A percentile compares a stretch with the other conserved stretches of the same genome.
phyloP scores from a whole-genome alignment of 2,888 invertebrate species.

The Phorcus lineatus region DNA sequence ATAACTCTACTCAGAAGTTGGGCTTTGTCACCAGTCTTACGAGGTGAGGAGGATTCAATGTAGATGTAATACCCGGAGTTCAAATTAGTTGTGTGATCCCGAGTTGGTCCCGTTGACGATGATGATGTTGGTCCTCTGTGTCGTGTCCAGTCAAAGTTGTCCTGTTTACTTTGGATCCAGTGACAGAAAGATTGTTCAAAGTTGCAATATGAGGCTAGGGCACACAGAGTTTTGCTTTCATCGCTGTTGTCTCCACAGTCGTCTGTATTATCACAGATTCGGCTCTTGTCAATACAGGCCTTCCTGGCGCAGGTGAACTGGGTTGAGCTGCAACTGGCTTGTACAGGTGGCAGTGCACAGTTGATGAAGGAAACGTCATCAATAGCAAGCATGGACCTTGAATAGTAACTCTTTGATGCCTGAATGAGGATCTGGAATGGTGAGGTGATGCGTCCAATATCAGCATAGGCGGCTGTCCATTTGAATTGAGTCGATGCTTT shows the following conservation, averaged over 20 bases:
- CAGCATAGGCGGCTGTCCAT: slow-evolving; percentile 59
- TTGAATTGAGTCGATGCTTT: slow-evolving; percentile 45
- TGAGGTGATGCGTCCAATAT: slow-evolving; percentile 59
- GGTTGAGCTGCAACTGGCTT: slow-evolving; percentile 48
- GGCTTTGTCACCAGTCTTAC: slow-evolving; percentile 59
- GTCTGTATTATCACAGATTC: slow-evolving; percentile 67
- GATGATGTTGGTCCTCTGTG: slow-evolving; percentile 48
- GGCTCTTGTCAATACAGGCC: slow-evolving; percentile 60
- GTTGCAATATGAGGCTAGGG: slow-evolving; percentile 52
- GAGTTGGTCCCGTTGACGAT: slow-evolving; percentile 54
- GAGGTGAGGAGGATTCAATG: slow-evolving; percentile 66
- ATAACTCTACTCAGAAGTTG: slow-evolving; percentile 68
- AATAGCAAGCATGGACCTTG: slow-evolving; percentile 59
- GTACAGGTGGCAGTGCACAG: slow-evolving; percentile 56
- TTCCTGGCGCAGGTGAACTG: slow-evolving; percentile 56
- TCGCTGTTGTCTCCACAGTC: slow-evolving; percentile 70
- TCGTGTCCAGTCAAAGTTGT: slow-evolving; percentile 63
- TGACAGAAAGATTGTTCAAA: slow-evolving; percentile 68
- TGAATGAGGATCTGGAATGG: slow-evolving; percentile 57
- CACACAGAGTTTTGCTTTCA: slow-evolving; percentile 39
- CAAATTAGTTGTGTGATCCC: slow-evolving; percentile 58
- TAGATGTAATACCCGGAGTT: slow-evolving; percentile 66
- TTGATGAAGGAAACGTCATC: slow-evolving; percentile 64
- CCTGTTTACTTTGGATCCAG: slow-evolving; percentile 63
- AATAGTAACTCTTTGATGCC: slow-evolving; percentile 55